Conservation (phyloP, 2,888 invertebrate species). For the Caenorhabditis sp. region DNA sequence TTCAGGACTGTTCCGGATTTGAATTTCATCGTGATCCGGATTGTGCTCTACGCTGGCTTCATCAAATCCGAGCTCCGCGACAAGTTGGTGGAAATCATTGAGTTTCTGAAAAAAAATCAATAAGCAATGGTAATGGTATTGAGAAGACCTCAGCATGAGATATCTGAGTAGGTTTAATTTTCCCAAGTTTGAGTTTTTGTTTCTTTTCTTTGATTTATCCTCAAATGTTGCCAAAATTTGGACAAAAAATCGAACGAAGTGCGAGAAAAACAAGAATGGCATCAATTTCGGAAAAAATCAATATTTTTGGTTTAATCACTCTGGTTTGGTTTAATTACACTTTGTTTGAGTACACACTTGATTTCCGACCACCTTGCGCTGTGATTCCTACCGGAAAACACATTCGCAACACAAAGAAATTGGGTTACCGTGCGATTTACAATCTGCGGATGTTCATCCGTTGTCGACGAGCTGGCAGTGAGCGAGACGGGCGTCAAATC, state of each 20-base stretch:
- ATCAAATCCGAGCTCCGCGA: conserved; percentile 40
- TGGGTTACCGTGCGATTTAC: conserved; percentile 27
- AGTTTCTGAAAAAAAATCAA: conserved; percentile 40
- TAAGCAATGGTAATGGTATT: neutral
- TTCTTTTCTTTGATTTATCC: too few species aligned
- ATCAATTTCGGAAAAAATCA: neutral
- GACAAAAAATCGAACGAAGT: too few species aligned
- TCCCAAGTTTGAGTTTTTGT: conserved; percentile 66
- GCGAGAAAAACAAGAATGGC: too few species aligned
- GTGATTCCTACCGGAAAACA: too few species aligned
- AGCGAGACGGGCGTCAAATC: conserved; percentile 40
- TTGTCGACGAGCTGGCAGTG: conserved; percentile 19
- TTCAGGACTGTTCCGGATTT: neutral
- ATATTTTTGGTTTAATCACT: conserved; percentile 57
- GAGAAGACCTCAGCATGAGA: conserved; percentile 58
- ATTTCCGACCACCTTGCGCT: too few species aligned
- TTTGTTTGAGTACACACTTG: too few species aligned
- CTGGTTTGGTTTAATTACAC: conserved; percentile 38
- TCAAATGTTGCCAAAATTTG: neutral
- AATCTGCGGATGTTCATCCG: conserved; percentile 3
- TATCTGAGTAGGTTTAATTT: conserved; percentile 70
- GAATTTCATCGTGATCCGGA: neutral
- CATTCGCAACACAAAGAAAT: conserved; percentile 4
- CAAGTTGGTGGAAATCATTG: conserved; percentile 27
- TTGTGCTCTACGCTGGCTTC: too few species aligned